phyloP scores from a whole-genome alignment of 2,888 invertebrate species.

The Lamproptera curius region DNA sequence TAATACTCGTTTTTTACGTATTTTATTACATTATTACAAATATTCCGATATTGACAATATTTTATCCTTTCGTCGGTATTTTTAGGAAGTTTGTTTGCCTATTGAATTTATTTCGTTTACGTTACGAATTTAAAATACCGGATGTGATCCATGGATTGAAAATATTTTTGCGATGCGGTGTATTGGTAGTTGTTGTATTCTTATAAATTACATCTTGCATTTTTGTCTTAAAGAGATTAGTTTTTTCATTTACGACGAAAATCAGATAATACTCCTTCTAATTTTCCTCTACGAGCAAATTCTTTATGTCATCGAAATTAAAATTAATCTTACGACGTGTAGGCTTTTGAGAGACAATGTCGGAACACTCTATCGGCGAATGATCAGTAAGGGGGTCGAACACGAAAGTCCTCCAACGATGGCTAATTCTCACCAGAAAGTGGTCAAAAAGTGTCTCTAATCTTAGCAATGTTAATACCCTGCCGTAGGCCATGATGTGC shows the following conservation, averaged over 20 bases:
- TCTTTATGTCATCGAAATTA: no score
- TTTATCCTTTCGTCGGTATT: not conserved
- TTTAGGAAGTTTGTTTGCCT: not conserved
- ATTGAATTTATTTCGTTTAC: not conserved
- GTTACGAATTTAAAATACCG: not conserved
- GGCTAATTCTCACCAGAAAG: not conserved
- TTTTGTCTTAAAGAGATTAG: not conserved
- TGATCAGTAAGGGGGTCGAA: slow-evolving; percentile 2
- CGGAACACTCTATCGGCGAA: no score
- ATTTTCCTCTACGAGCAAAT: not conserved
- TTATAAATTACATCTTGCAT: not conserved
- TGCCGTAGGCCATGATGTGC: not conserved
- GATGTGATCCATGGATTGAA: no score
- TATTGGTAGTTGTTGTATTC: not conserved
- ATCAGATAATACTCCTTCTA: not conserved
- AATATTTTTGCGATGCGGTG: not conserved
- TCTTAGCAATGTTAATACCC: not conserved
- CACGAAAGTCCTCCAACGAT: not conserved
- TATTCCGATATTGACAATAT: not conserved
- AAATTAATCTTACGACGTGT: no score
- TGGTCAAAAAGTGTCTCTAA: not conserved
- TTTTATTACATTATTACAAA: not conserved
- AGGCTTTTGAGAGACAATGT: no score
- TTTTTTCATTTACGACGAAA: not conserved
- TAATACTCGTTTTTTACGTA: not conserved